phyloP scores from a whole-genome alignment of 2,888 invertebrate species.

The Adineta ricciae region DNA sequence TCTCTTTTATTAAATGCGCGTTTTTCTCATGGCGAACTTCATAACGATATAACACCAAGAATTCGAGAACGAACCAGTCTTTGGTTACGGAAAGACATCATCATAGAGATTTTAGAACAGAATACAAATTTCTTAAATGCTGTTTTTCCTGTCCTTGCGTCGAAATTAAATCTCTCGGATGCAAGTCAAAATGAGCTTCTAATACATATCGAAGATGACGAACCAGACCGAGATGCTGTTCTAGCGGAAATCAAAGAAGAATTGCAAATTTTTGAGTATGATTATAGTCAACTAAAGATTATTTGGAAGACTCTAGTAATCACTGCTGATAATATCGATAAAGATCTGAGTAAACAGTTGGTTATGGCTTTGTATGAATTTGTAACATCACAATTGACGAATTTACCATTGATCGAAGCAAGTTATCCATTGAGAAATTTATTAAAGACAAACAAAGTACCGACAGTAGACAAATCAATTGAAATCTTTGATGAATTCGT shows the following conservation, averaged over 20 bases:
- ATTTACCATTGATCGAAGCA: not conserved
- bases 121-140: not conserved
- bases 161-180: not conserved
- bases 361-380: not conserved
- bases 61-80: not conserved
- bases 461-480: not conserved
- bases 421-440: not conserved
- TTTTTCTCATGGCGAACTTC: not conserved
- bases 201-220: not conserved
- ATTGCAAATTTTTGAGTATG: not conserved
- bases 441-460: not conserved
- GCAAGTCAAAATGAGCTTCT: not conserved
- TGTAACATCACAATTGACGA: not conserved
- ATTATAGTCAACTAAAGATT: not conserved
- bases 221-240: no score
- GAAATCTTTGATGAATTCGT: not conserved
- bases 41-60: not conserved
- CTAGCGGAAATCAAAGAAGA: not conserved
- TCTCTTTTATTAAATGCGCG: not conserved
- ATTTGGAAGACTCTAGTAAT: not conserved
- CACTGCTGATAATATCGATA: not conserved
- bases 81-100: not conserved
- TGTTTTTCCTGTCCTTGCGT: not conserved
- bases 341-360: not conserved
- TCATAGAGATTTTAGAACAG: not conserved